These are phyloP conservation scores for Polypedilum pembai DNA, from an alignment of 1,140 invertebrate genomes.

Conservation along the genomic window DNA sequence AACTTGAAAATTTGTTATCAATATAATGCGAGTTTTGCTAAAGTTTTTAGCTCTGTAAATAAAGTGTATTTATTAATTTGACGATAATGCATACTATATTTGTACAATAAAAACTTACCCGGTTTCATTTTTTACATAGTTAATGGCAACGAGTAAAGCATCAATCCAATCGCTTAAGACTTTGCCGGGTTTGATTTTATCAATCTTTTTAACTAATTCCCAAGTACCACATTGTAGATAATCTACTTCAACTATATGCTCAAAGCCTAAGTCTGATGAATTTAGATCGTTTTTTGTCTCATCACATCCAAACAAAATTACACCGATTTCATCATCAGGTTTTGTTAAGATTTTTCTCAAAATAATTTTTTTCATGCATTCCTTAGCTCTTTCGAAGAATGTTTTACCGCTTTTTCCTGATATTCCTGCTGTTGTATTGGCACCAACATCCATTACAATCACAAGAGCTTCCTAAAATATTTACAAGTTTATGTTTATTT, in stretches of 20 bases:
- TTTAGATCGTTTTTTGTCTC: not conserved
- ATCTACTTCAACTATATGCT: not conserved
- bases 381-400: not conserved
- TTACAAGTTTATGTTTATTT: not conserved
- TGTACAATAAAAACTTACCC: not conserved
- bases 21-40: not conserved
- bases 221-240: not conserved
- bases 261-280: not conserved
- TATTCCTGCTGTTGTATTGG: not conserved
- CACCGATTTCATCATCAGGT: slow-evolving; percentile 1
- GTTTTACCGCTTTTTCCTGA: not conserved
- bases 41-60: not conserved
- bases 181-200: not conserved
- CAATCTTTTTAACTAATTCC: not conserved
- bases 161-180: not conserved
- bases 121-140: not conserved
- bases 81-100: not conserved
- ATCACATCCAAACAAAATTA: not conserved
- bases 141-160: not conserved
- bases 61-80: not conserved
- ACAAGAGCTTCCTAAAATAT: not conserved
- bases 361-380: not conserved
- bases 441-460: not conserved
- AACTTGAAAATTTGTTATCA: not conserved
- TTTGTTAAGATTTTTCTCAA: not conserved